phyloP scores from a whole-genome alignment of 2,113 vertebrate genomes.

The Dicentrarchus labrax region DNA sequence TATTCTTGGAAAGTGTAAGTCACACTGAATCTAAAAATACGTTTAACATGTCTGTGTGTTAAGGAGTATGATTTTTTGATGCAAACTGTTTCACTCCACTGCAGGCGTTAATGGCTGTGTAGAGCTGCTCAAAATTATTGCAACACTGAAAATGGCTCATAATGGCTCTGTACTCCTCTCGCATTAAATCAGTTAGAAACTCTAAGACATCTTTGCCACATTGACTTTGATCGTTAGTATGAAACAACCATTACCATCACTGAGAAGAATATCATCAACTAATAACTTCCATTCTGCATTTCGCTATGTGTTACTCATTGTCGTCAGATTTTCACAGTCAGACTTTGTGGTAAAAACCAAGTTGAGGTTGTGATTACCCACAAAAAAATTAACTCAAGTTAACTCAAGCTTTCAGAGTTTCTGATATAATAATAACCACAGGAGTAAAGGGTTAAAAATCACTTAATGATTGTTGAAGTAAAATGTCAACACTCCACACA shows the following conservation, averaged over 20 bases:
- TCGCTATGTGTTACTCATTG: not conserved
- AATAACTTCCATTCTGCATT: not conserved
- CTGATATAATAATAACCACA: no score
- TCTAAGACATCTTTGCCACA: not conserved
- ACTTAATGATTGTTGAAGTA: not conserved
- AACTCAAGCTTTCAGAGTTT: no score
- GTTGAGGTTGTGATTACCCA: no score
- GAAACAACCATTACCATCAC: not conserved
- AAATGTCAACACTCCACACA: not conserved
- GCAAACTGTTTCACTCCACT: not conserved
- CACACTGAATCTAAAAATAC: not conserved
- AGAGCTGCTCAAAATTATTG: not conserved
- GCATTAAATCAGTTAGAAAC: not conserved
- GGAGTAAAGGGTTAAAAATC: no score
- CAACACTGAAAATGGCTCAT: no score
- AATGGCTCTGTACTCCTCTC: not conserved
- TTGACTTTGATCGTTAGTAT: not conserved
- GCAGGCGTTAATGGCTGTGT: not conserved
- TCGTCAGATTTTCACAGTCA: no score
- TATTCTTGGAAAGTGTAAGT: not conserved
- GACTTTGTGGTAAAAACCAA: not conserved
- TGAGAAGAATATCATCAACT: not conserved
- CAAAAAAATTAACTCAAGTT: no score
- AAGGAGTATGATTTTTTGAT: not conserved
- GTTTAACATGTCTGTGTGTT: not conserved